phyloP scores from a whole-genome alignment of 2,888 invertebrate species.

The Palloptera scutellata region DNA sequence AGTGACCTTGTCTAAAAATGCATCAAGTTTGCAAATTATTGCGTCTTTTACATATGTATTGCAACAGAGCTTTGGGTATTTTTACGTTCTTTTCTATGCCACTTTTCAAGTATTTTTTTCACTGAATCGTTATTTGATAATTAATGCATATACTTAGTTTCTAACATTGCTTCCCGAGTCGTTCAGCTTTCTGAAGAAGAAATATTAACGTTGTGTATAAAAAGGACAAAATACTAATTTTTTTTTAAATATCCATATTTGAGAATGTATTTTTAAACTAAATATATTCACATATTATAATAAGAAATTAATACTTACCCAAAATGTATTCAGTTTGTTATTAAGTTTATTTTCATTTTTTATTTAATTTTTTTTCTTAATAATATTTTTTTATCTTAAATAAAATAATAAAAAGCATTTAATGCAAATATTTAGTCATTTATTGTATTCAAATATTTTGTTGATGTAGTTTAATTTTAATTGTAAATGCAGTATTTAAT shows the following conservation, averaged over 20 bases:
- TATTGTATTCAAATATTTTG: constrained; percentile 24
- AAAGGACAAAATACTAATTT: too few species aligned
- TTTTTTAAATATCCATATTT: constrained; percentile 7
- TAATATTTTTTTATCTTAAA: constrained; percentile 42
- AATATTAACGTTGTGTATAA: too few species aligned
- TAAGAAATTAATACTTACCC: constrained; percentile 3
- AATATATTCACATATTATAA: constrained; percentile 11
- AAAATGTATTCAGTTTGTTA: constrained; percentile 31
- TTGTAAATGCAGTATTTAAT: not conserved
- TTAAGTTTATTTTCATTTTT: constrained; percentile 29
- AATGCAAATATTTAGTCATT: constrained; percentile 54
- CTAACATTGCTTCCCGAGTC: too few species aligned
- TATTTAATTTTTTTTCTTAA: constrained; percentile 26
- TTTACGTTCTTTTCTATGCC: too few species aligned
- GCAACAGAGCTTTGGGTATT: too few species aligned
- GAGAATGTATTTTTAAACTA: constrained; percentile 16
- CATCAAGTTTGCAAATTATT: too few species aligned
- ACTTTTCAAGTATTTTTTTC: too few species aligned
- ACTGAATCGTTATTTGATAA: too few species aligned
- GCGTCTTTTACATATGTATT: too few species aligned
- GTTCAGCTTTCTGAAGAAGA: too few species aligned
- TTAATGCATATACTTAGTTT: too few species aligned
- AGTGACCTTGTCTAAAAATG: too few species aligned
- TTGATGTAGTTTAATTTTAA: not conserved
- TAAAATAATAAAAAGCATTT: constrained; percentile 46